Conservation (phyloP, 1,140 invertebrate genomes). For the Varroa destructor region DNA sequence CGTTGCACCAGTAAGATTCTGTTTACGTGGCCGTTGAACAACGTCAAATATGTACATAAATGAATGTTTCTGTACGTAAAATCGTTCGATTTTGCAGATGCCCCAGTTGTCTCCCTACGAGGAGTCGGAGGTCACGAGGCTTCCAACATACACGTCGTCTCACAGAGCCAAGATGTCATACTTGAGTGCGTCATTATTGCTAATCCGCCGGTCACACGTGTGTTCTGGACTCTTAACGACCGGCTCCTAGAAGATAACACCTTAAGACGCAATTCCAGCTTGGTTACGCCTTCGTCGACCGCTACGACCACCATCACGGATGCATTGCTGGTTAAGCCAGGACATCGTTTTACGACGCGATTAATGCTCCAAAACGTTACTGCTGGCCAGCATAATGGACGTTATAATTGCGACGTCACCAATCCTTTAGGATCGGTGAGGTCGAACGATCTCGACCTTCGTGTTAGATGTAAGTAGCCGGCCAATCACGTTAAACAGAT, state of each 20-base stretch:
- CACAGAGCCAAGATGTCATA: constrained; percentile 9
- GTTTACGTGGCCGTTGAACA: too few relatives aligned
- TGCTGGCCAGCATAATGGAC: constrained; percentile 5
- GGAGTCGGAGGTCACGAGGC: neutral
- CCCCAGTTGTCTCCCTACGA: constrained; percentile 19
- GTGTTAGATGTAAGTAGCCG: constrained; percentile 20
- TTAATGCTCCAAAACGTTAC: constrained; percentile 4
- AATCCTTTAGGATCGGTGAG: constrained; percentile 16
- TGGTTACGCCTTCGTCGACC: too few relatives aligned
- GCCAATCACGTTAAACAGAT: too few relatives aligned
- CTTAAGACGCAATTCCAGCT: too few relatives aligned
- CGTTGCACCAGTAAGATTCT: too few relatives aligned
- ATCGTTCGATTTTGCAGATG: neutral
- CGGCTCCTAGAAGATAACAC: neutral
- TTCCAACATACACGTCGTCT: neutral
- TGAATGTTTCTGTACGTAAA: too few relatives aligned
- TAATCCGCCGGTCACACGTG: constrained; percentile 3
- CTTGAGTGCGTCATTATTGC: constrained; percentile 1
- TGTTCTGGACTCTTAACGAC: constrained; percentile 25
- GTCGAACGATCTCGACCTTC: constrained; percentile 20
- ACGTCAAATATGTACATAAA: too few relatives aligned
- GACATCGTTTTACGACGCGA: neutral
- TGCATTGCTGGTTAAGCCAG: too few relatives aligned
- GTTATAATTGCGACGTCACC: constrained; percentile 22
- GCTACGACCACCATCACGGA: too few relatives aligned